A percentile compares a stretch with the other conserved stretches of the same genome.
phyloP scores from a whole-genome alignment of 2,888 invertebrate genomes.

The Drosophila cognata region DNA sequence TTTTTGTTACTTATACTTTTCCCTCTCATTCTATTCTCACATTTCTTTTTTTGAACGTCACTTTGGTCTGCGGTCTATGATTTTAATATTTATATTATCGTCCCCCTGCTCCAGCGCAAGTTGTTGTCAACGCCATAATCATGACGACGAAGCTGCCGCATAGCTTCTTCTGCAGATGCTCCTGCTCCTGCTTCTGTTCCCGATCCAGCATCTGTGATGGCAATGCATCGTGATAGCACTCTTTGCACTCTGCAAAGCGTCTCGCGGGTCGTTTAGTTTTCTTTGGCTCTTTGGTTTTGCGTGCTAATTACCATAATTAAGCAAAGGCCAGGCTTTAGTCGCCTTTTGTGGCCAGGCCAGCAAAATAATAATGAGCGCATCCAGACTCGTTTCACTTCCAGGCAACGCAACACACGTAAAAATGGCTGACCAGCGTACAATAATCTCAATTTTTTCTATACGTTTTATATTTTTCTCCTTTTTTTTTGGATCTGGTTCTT shows the following conservation, averaged over 20 bases:
- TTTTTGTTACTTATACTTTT: background rate
- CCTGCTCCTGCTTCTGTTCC: background rate
- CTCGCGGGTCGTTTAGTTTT: conserved; percentile 62
- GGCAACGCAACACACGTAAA: conserved; percentile 28
- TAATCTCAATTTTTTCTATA: conserved; percentile 36
- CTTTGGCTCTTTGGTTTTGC: conserved; percentile 53
- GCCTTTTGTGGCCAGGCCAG: conserved; percentile 72
- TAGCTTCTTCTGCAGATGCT: conserved; percentile 2
- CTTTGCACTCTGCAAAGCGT: conserved; percentile 41
- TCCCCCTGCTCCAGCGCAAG: background rate
- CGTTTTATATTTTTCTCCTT: conserved; percentile 3
- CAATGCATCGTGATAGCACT: conserved; percentile 43
- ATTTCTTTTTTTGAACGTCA: conserved; percentile 8
- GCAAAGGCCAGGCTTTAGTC: conserved; percentile 81
- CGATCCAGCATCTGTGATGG: background rate
- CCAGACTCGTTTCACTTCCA: conserved; percentile 1
- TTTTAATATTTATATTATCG: conserved; percentile 67
- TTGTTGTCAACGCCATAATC: conserved; percentile 54
- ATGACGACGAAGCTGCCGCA: conserved; percentile 3
- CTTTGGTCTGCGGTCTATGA: conserved; percentile 33
- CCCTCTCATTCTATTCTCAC: background rate
- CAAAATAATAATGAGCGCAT: conserved; percentile 74
- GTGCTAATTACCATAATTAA: conserved; percentile 79
- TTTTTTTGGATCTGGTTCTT: conserved; percentile 19
- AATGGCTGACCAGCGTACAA: conserved; percentile 67